These are phyloP conservation scores for Apis dorsata DNA, from an alignment of 1,140 invertebrate genomes.

Conservation along the genomic window DNA sequence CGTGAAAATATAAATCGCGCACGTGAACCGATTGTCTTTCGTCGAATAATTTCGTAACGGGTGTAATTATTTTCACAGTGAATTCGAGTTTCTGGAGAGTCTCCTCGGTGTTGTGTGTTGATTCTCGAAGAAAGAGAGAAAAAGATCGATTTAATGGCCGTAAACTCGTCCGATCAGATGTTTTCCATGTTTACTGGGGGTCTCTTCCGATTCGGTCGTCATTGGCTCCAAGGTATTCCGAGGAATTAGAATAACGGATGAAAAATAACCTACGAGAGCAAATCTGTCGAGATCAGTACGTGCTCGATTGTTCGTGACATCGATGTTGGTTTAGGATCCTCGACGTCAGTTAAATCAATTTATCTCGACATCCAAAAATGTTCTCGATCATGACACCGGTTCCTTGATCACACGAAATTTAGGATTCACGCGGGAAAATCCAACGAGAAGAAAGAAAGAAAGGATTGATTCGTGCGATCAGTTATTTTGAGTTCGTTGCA, in stretches of 20 bases:
- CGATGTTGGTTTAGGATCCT: constrained; percentile 1
- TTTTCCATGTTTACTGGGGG: neutral
- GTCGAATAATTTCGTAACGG: neutral
- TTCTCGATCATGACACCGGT: too few relatives aligned
- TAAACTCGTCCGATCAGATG: constrained; percentile 46
- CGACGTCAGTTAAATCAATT: neutral
- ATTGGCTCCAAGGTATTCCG: constrained; percentile 48
- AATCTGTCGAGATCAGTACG: neutral
- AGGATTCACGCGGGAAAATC: neutral
- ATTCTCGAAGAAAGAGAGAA: neutral
- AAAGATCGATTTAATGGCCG: constrained; percentile 55
- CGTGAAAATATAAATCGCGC: constrained; percentile 24
- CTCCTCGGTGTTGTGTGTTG: constrained; percentile 33
- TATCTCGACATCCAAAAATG: too few relatives aligned
- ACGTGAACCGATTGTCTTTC: constrained; percentile 7
- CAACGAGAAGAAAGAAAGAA: neutral
- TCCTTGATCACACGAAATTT: neutral
- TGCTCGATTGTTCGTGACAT: neutral
- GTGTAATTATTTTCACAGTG: neutral
- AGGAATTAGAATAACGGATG: neutral
- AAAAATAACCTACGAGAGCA: neutral
- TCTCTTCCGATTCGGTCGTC: constrained; percentile 20
- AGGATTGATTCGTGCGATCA: neutral
- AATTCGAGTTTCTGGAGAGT: constrained; percentile 23
- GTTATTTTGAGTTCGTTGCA: constrained; percentile 14